A percentile compares a stretch with the other conserved stretches of the same genome.
Evolutionary conservation across 2,888 invertebrate genomes (phyloP).

Genomic region (Drosophila sordidapex): DNA sequence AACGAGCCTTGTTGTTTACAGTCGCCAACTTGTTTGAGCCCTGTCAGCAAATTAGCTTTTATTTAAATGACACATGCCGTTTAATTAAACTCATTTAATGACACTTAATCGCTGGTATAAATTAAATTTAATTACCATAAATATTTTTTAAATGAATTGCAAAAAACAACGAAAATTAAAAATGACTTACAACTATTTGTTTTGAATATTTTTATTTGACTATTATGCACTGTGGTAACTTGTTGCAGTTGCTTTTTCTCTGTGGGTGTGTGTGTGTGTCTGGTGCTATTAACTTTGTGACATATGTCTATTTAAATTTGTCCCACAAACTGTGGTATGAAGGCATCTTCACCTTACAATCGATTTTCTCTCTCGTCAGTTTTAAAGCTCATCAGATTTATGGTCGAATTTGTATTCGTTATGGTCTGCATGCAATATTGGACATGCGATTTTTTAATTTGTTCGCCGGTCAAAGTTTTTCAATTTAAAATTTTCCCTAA

Average conservation of each 20-base stretch:
- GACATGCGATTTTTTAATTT: conserved; percentile 65
- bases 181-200: conserved; percentile 52
- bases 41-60: not conserved
- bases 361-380: conserved; percentile 1
- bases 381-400: conserved; percentile 58
- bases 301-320: conserved; percentile 54
- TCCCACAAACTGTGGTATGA: conserved; percentile 12
- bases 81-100: conserved; percentile 55
- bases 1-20: not conserved
- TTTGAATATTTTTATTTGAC: conserved; percentile 10
- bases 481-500: conserved; percentile 72
- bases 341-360: conserved; percentile 43
- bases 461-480: conserved; percentile 70
- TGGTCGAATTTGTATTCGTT: conserved; percentile 47
- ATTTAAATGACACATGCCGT: conserved; percentile 7
- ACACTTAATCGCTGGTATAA: conserved; percentile 32
- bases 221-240: conserved; percentile 1
- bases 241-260: not conserved
- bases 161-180: conserved; percentile 16
- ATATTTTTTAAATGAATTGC: conserved; percentile 34
- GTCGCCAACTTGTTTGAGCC: not conserved
- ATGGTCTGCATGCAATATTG: conserved; percentile 27
- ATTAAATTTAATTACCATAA: conserved; percentile 42
- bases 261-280: conserved; percentile 18
- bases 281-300: conserved; percentile 48